Evolutionary conservation across 1,140 invertebrate genomes (phyloP).

Genomic region (Lycorma delicatula): DNA sequence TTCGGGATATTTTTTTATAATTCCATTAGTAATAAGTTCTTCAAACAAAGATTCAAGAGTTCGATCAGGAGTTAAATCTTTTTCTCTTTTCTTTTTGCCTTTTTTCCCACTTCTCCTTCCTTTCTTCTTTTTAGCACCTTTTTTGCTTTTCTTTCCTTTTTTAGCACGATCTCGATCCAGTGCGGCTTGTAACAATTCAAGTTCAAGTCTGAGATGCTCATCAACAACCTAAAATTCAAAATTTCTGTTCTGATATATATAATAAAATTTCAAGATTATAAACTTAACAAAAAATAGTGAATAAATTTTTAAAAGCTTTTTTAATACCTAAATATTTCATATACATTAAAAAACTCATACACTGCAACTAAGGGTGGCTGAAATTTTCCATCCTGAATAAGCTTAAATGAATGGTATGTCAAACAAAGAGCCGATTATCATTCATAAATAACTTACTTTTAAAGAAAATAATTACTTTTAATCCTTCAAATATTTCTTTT

Average conservation of each 20-base stretch:
- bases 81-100: slow-evolving; percentile 88
- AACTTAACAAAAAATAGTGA: background rate
- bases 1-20: slow-evolving; percentile 72
- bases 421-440: too few species aligned
- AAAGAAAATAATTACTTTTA: too few species aligned
- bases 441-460: too few species aligned
- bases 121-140: slow-evolving; percentile 71
- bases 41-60: slow-evolving; percentile 85
- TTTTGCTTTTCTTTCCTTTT: slow-evolving; percentile 69
- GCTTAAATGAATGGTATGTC: too few species aligned
- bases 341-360: too few species aligned
- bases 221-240: slow-evolving; percentile 51
- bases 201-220: slow-evolving; percentile 72
- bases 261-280: background rate
- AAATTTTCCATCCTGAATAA: too few species aligned
- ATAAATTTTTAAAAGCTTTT: background rate
- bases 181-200: slow-evolving; percentile 64
- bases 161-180: slow-evolving; percentile 42
- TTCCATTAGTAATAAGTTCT: slow-evolving; percentile 81
- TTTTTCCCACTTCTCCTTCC: slow-evolving; percentile 72
- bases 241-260: too few species aligned
- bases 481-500: too few species aligned
- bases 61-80: slow-evolving; percentile 88
- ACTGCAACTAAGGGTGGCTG: too few species aligned
- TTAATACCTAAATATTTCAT: background rate